Evolutionary conservation across 2,113 vertebrate genomes (phyloP), one percentile per base, ranked within the genome.

Genomic region (Hassar affinis): DNA sequence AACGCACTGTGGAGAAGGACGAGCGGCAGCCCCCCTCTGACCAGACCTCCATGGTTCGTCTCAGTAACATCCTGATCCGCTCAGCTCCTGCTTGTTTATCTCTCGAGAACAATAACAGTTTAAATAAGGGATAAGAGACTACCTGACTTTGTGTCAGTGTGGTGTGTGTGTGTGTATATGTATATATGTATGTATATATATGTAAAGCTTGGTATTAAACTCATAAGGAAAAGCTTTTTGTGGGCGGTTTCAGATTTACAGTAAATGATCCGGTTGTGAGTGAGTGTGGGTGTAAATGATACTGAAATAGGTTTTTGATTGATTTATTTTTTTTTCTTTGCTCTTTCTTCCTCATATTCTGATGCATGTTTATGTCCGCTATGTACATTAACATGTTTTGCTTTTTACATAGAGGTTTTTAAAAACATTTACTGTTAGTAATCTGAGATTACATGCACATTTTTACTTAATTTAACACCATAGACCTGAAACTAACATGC

Each of bases 1-100:
- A 97, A 72, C 93, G 95, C 87, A 96, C 97, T 0, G 96, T 98
- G 11, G 97, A 98, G 91, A 97, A 96, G 89, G 97, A 98, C 86
- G 96, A 97, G 84, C 94, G 95, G 62, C 96, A 94, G 3, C 91
- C 95, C 6, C 90, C 95, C 42, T 92, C 94, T 79, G 96, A 97
- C 90, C 95, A 95, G 82, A 95, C 96, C 45, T 88, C 96, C 33
- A 93, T 95, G 87, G 97, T 98, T 91, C 95, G 96, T 89, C 61
- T 77, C 30, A 18, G 18, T 49, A 30, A 62, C 42, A 6, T 66
- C 45, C 25, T 35, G 20, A 25, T 62, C 64, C 22, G 3, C 1
- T 11, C 6, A 8, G 12, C 69, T 85, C 3, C 11, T 14, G 12
- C 33, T 68, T 42, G 30, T 64, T 11, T 22, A 7, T 57, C 54